phyloP scores from a whole-genome alignment of 1,140 invertebrate species.

The Periplaneta americana region DNA sequence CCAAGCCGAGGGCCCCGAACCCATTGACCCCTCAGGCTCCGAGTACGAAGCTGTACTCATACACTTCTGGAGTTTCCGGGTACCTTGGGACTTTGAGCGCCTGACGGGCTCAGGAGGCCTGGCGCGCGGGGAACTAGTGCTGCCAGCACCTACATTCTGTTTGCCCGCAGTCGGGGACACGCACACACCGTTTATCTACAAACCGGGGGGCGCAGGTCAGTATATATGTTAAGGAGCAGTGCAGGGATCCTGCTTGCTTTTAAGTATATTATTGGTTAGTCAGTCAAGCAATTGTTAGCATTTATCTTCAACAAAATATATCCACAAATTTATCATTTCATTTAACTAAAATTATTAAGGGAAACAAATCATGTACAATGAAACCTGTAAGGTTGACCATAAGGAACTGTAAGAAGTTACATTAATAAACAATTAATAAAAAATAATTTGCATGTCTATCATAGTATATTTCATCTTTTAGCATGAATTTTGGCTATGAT shows the following conservation, averaged over 20 bases:
- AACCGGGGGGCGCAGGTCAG: neutral
- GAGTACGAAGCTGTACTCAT: slow-evolving; percentile 72
- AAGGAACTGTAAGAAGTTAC: too few species aligned
- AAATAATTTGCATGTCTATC: too few species aligned
- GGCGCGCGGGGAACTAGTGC: slow-evolving; percentile 29
- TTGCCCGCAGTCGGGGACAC: slow-evolving; percentile 51
- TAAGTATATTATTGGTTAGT: neutral
- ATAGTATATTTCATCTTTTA: too few species aligned
- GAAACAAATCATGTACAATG: too few species aligned
- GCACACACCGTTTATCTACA: slow-evolving; percentile 75
- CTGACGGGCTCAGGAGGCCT: slow-evolving; percentile 44
- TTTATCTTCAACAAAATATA: neutral
- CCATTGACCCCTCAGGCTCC: slow-evolving; percentile 45
- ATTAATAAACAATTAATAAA: too few species aligned
- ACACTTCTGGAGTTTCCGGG: slow-evolving; percentile 82
- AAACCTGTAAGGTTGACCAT: neutral
- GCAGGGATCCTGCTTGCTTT: neutral
- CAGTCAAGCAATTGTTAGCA: neutral
- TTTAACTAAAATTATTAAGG: neutral
- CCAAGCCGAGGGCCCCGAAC: slow-evolving; percentile 28
- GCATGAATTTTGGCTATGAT: too few species aligned
- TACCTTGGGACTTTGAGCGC: slow-evolving; percentile 82
- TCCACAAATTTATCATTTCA: neutral
- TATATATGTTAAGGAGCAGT: neutral
- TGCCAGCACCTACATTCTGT: slow-evolving; percentile 22